Percentiles rank a stretch among this genome's conserved stretches.
phyloP scores from a whole-genome alignment of 2,113 vertebrate species.

The Podocnemis expansa region DNA sequence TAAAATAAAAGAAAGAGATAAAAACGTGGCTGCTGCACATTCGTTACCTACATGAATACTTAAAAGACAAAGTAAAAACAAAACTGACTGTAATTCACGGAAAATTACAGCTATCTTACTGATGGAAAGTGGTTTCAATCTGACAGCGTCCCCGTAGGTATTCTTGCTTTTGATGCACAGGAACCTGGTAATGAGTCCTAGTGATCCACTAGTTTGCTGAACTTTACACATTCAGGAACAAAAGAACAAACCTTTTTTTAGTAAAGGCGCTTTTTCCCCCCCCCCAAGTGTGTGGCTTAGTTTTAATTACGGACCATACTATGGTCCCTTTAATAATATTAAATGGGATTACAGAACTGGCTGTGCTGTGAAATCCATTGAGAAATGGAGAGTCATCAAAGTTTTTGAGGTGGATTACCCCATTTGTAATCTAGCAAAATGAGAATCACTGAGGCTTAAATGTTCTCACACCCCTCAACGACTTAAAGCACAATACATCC shows the following conservation, averaged over 20 bases:
- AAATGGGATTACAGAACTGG: slow-evolving; percentile 25
- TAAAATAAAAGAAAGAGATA: no score
- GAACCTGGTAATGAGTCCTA: slow-evolving; percentile 19
- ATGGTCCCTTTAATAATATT: background rate
- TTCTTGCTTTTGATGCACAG: slow-evolving; percentile 23
- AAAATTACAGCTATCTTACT: slow-evolving; percentile 8
- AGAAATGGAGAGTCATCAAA: slow-evolving; percentile 27
- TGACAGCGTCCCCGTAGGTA: slow-evolving; percentile 21
- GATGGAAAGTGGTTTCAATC: slow-evolving; percentile 21
- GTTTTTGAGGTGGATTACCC: slow-evolving; percentile 49
- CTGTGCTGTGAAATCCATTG: slow-evolving; percentile 16
- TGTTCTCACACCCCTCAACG: background rate
- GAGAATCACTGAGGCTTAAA: slow-evolving; percentile 20
- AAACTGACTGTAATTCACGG: background rate
- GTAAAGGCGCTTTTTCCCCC: no score
- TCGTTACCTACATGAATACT: background rate
- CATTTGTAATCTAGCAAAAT: background rate
- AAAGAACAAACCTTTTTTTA: background rate
- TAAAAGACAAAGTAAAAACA: background rate
- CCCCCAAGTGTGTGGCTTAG: background rate
- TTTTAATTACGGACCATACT: background rate
- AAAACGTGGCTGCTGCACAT: no score
- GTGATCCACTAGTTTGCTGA: background rate
- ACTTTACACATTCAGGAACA: slow-evolving; percentile 15
- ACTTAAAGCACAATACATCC: background rate